phyloP scores from a whole-genome alignment of 2,113 vertebrate species.

The Scolopax mira region DNA sequence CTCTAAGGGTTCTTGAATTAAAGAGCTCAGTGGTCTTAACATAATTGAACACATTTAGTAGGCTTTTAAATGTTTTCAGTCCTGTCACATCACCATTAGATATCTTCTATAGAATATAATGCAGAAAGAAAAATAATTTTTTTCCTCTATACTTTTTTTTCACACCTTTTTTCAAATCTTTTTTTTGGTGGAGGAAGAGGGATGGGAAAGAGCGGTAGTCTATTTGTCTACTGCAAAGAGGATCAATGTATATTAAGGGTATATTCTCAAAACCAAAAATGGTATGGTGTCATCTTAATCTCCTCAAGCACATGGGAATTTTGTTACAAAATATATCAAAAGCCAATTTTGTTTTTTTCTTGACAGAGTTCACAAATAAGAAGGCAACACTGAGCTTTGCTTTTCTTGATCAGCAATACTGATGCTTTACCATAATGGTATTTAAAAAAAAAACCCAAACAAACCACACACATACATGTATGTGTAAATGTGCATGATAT shows the following conservation, averaged over 20 bases:
- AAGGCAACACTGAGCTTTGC: background rate
- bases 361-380: background rate
- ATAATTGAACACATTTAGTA: background rate
- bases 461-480: accelerated
- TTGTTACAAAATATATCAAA: background rate
- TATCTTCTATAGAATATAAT: background rate
- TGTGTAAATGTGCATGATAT: too few relatives aligned
- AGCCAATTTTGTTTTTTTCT: background rate
- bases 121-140: background rate
- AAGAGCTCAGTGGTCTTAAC: background rate
- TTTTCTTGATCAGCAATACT: background rate
- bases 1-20: accelerated
- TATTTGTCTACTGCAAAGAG: background rate
- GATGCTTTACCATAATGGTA: background rate
- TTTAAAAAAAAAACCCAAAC: background rate
- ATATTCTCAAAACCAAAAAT: background rate
- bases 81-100: background rate
- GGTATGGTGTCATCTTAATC: background rate
- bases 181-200: background rate
- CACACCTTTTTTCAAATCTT: background rate
- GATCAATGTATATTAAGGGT: background rate
- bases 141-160: background rate
- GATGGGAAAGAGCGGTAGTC: background rate
- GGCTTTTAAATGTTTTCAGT: background rate
- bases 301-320: background rate